Evolutionary conservation across 2,113 vertebrate species (phyloP), one percentile per base, ranked within the genome.

Genomic region (Zapornia atra): DNA sequence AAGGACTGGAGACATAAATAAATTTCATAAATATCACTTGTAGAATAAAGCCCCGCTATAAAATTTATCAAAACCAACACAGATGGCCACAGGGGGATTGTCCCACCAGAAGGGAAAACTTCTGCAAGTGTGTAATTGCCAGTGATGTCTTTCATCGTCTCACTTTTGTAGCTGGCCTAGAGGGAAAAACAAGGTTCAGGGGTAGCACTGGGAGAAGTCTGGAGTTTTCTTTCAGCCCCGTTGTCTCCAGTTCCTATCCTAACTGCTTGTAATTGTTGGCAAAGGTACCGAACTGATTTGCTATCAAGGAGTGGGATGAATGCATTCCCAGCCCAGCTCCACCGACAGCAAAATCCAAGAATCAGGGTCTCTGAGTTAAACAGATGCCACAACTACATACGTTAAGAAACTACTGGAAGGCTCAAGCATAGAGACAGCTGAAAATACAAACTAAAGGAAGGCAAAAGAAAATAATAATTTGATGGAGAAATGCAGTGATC

Each of bases 211-310:
- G 33, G 60, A 86, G 34, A 14, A 91, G 46, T 44, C 5, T 21
- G 20, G n/a, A 70, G 34, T 65, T 94, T 77, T 90, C 29, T 64
- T 90, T 70, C 76, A 66, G 60, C 6, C 34, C 60, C 40, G 11
- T 68, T 92, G 86, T 71, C 42, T 88, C 71, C 26, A 66, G 1
- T 92, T 90, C 88, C 40, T 60, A 54, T 44, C 34, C 68, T 86
- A 79, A 90, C n/a, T 71, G 20, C 56, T 64, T 60, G 48, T 90
- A 93, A 81, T 40, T 66, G 29, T 68, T 96, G 85, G 90, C 82
- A 94, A 88, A 90, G n/a, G 56, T 63, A 5, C 34, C 11, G 10
- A 86, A 82, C 51, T 88, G 63, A 80, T 82, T 59, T 90, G 65
- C 42, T 82, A 10, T n/a, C 70, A 88, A 78, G 50, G 84, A 92